Evolutionary conservation across 2,888 invertebrate genomes (phyloP), one percentile per base, ranked within the genome.

Genomic region (Pammene fasciana): DNA sequence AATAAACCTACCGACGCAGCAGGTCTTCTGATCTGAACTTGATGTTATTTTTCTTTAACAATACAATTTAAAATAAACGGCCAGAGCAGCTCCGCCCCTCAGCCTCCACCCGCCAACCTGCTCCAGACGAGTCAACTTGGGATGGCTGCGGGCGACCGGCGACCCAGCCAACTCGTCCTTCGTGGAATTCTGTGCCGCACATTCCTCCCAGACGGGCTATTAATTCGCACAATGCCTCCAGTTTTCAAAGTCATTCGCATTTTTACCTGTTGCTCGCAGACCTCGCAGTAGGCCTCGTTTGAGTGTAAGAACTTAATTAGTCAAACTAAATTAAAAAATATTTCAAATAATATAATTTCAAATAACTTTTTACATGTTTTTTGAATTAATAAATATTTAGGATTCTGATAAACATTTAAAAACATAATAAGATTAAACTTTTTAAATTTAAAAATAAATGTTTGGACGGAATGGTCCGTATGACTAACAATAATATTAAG

Each of bases 121-220:
- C 38, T 41, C 46, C 67, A 70, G 70, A 65, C 65, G 38, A 65
- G 54, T 60, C 65, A 57, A 48, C 60, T 65, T n/a, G 59, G 46
- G 10, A 36, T 14, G 45, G 38, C 56, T 38, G 41, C 38, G 41
- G 59, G 38, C 38, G 38, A n/a, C n/a, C n/a, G 59, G 26, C 52
- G 68, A 26, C 54, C 65, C 55, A 34, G 46, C 60, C 54, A 65
- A 70, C 54, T 59, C 67, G 70, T 60, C 72, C 72, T 72, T 72
- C 72, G 70, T 64, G 67, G 72, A 72, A 72, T 70, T 67, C 60
- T 70, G 67, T 70, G 55, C 64, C 38, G 64, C 70, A 59, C 64
- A 70, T 70, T 66, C 59, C 60, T 48, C 43, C 38, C 59, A 60
- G 18, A n/a, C 46, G 45, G 60, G 34, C 41, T 9, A 41, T 18